Evolutionary conservation across 2,888 invertebrate genomes (phyloP).

Genomic region (Ceratothoa steindachneri): DNA sequence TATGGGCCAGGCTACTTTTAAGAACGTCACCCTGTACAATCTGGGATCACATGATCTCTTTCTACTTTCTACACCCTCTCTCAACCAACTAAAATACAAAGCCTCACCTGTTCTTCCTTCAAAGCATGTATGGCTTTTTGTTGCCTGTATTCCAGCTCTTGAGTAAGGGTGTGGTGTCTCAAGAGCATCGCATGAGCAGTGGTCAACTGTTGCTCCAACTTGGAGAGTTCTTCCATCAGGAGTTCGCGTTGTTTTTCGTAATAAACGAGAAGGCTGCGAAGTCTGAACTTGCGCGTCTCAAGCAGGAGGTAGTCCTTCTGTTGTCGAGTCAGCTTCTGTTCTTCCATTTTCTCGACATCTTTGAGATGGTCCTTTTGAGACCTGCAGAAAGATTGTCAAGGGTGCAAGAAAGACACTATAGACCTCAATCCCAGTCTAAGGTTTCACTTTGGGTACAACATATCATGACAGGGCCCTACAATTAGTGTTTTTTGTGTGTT

Average conservation of each 20-base stretch:
- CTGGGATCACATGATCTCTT: too few species aligned
- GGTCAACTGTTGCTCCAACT: conserved; percentile 90
- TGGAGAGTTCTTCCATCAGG: conserved; percentile 80
- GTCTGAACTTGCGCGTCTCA: conserved; percentile 84
- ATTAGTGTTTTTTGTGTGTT: too few species aligned
- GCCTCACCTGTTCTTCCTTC: conserved; percentile 71
- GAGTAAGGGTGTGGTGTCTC: conserved; percentile 93
- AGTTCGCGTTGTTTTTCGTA: conserved; percentile 62
- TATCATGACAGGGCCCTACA: too few species aligned
- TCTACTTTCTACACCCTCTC: too few species aligned
- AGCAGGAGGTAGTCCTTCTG: conserved; percentile 88
- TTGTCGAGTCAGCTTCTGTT: conserved; percentile 76
- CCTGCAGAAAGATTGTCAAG: conserved; percentile 16
- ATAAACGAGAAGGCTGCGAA: conserved; percentile 78
- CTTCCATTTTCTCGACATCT: conserved; percentile 84
- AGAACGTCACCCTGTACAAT: too few species aligned
- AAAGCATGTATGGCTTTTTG: conserved; percentile 90
- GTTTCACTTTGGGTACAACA: background rate
- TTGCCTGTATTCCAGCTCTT: conserved; percentile 91
- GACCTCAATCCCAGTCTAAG: background rate
- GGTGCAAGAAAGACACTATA: background rate
- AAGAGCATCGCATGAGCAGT: conserved; percentile 90
- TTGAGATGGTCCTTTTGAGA: conserved; percentile 82
- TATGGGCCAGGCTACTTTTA: too few species aligned
- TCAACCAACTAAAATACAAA: too few species aligned